A percentile compares a stretch with the other conserved stretches of the same genome.
These are phyloP conservation scores for Dynastes maya DNA, from an alignment of 2,888 invertebrate genomes.

Conservation along the genomic window DNA sequence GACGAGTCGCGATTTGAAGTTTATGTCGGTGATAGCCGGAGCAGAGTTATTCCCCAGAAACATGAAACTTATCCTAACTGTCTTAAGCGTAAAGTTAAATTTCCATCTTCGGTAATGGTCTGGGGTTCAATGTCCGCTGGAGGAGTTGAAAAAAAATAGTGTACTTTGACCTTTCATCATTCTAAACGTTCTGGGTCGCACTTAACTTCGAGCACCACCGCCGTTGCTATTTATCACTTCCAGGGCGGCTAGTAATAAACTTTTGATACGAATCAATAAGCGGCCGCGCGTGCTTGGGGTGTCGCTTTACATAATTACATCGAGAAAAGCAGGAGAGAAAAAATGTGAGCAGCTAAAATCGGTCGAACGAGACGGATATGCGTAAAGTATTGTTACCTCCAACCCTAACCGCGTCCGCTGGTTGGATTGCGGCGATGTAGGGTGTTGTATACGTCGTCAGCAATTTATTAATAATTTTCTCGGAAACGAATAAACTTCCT, in stretches of 20 bases:
- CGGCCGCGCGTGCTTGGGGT: not conserved
- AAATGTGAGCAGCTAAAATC: not conserved
- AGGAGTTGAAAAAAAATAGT: no score
- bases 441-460: not conserved
- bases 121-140: no score
- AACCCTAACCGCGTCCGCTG: not conserved
- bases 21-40: no score
- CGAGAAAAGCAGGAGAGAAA: not conserved
- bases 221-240: constrained; percentile 38
- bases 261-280: constrained; percentile 42
- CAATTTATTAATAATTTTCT: constrained; percentile 18
- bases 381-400: not conserved
- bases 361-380: not conserved
- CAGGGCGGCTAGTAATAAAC: constrained; percentile 29
- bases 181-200: not conserved
- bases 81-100: no score
- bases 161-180: no score
- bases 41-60: no score
- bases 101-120: no score
- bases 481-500: not conserved
- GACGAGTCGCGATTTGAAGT: no score
- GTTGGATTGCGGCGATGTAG: not conserved
- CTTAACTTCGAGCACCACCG: not conserved
- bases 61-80: no score
- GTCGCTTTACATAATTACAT: not conserved